phyloP scores from a whole-genome alignment of 2,888 invertebrate genomes.

The Osedax frankpressi region DNA sequence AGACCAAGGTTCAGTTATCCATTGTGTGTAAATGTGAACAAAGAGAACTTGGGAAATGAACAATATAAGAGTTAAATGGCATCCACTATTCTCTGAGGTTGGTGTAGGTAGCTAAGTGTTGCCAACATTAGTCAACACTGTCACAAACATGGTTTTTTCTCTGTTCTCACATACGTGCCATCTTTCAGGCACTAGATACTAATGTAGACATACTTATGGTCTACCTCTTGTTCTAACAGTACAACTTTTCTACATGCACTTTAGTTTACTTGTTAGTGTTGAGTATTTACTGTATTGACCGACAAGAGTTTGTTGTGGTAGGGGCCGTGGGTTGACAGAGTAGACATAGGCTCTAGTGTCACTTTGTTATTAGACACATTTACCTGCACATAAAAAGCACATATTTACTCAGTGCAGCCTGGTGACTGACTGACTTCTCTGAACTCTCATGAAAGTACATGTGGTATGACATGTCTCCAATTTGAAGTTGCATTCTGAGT shows the following conservation, averaged over 20 bases:
- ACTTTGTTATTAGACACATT: slow-evolving; percentile 1
- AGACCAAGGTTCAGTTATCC: background rate
- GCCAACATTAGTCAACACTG: background rate
- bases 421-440: slow-evolving; percentile 4
- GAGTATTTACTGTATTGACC: background rate
- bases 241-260: slow-evolving; percentile 3
- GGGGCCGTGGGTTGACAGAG: background rate
- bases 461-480: background rate
- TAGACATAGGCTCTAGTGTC: background rate
- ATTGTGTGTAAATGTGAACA: background rate
- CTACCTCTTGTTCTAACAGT: background rate
- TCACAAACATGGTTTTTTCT: background rate
- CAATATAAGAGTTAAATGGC: background rate
- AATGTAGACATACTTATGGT: background rate
- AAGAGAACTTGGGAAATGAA: background rate
- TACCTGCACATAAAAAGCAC: background rate
- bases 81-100: background rate
- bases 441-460: background rate
- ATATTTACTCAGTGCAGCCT: background rate
- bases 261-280: background rate
- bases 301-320: background rate
- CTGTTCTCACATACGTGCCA: background rate
- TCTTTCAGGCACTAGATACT: background rate
- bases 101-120: background rate
- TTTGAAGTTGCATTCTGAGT: background rate